These are phyloP conservation scores for Labeo catla DNA, from an alignment of 2,113 vertebrate species.

Conservation along the genomic window DNA sequence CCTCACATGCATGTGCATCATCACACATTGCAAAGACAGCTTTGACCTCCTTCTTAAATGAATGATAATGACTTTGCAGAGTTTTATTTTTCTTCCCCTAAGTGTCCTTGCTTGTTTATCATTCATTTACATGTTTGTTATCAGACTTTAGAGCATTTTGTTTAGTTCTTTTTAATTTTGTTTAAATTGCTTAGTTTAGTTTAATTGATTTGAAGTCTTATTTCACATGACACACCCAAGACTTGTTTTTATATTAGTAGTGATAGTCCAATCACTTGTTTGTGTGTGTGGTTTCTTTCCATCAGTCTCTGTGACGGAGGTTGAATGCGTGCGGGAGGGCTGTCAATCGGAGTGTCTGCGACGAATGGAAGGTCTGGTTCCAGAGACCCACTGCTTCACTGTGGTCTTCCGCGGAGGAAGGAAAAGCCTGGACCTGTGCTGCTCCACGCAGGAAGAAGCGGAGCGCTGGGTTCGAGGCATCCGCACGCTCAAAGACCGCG, in stretches of 20 bases:
- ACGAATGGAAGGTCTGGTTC: slow-evolving; percentile 74
- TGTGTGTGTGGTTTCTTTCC: background rate
- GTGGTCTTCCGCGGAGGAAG: slow-evolving; percentile 84
- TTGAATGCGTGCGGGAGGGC: slow-evolving; percentile 88
- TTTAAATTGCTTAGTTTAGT: background rate
- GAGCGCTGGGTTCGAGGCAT: slow-evolving; percentile 89
- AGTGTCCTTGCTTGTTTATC: background rate
- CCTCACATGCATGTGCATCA: background rate
- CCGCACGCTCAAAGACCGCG: slow-evolving; percentile 80
- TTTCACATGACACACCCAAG: background rate
- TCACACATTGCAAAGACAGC: slow-evolving; percentile 18
- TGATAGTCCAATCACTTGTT: background rate
- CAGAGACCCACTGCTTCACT: slow-evolving; percentile 85
- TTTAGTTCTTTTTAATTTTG: background rate
- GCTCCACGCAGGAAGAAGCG: slow-evolving; percentile 80
- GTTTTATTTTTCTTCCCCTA: background rate
- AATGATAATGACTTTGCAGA: background rate
- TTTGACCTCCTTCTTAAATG: background rate
- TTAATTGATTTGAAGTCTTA: background rate
- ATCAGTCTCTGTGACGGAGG: slow-evolving; percentile 86
- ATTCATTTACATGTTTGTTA: background rate
- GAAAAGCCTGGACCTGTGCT: slow-evolving; percentile 89
- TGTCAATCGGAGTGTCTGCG: slow-evolving; percentile 89
- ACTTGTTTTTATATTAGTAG: background rate
- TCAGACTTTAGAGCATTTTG: background rate